Evolutionary conservation across 2,797 vertebrate species (phyloP), one percentile per base, ranked within the genome.

Genomic region (Melanogrammus aeglefinus): DNA sequence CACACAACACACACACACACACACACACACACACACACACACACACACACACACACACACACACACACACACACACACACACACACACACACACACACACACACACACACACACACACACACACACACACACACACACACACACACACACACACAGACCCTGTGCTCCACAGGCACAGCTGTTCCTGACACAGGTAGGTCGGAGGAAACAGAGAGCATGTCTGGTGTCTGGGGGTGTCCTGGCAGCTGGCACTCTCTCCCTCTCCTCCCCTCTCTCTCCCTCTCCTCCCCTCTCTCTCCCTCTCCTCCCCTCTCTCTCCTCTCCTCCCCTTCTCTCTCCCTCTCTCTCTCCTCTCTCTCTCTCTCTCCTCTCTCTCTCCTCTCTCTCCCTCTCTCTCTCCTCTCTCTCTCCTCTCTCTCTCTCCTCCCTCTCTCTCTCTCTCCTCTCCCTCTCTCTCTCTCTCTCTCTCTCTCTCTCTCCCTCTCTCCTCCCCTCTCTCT

Each of bases 21-120:
- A 35, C 31, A 72, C 31, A 18, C 71, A 72, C 16, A 36, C 31
- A 36, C 16, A 33, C 71, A 35, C 29, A 35, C 71, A 72, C 33
- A 36, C 33, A n/a, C 1, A 35, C 71, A 72, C 33, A 36, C 33
- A n/a, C 1, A 36, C 33, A 35, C 69, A 36, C 4, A 18, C 13
- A 35, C 31, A 72, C 71, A 72, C 31, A 36, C 71, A 36, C 14
- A 36, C 31, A 35, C 14, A 72, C 71, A 73, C 33, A 18, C 72
- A 73, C 9, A 36, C 72, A 36, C 72, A 38, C 33, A 73, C 72
- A 72, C 14, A 36, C 31, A 18, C 14, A 72, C 71, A 73, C 33
- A 36, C 72, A 73, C 9, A 73, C 72, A 73, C 72, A 38, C 33
- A 73, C 72, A 72, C 70, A 72, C 70, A 72, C 70, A 72, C 14